These are phyloP conservation scores for Ibidorhyncha struthersii DNA, from an alignment of 2,113 vertebrate genomes.

Conservation along the genomic window DNA sequence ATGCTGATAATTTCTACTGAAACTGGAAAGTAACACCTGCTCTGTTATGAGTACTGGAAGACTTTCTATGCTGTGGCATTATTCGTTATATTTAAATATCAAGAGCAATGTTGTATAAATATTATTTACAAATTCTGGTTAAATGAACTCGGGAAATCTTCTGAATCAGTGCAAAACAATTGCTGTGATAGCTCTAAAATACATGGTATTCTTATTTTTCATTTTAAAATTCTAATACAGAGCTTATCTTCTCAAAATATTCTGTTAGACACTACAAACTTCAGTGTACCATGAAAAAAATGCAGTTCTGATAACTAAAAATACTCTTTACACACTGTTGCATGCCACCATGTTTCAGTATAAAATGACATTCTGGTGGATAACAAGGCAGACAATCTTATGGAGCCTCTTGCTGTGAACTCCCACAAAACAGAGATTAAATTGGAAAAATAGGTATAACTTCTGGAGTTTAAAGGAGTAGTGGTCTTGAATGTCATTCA, in stretches of 20 bases:
- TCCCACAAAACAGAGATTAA: not conserved
- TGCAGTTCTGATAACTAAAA: not conserved
- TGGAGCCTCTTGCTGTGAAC: not conserved
- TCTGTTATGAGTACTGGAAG: not conserved
- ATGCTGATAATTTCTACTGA: not conserved
- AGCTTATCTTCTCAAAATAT: not conserved
- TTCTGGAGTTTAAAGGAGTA: not conserved
- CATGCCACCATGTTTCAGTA: not conserved
- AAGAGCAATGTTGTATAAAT: not conserved
- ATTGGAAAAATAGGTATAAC: not conserved
- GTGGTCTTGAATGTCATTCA: not conserved
- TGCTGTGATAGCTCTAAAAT: not conserved
- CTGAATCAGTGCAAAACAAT: not conserved
- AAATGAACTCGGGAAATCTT: not conserved
- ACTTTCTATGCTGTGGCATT: not conserved
- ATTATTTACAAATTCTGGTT: not conserved
- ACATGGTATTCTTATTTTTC: not conserved
- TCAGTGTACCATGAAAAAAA: not conserved
- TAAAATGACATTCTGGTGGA: not conserved
- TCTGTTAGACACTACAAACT: not conserved
- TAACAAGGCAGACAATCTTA: not conserved
- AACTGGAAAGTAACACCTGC: not conserved
- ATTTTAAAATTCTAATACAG: not conserved
- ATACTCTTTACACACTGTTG: not conserved
- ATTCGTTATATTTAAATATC: not conserved